A percentile compares a stretch with the other conserved stretches of the same genome.
Conservation (phyloP, 2,113 vertebrate genomes). For the Ceuthmochares aereus region DNA sequence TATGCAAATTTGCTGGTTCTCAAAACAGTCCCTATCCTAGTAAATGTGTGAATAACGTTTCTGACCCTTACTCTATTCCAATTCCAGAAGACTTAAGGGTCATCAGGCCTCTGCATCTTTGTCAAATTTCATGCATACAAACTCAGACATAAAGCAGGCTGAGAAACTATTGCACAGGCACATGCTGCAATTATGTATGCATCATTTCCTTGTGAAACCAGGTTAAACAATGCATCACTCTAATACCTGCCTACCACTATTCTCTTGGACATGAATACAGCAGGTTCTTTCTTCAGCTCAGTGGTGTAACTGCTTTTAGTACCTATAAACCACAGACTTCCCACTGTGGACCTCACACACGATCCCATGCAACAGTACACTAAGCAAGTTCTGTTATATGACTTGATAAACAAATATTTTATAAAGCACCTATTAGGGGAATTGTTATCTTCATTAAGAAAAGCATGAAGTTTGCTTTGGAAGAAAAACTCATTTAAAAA, state of each 20-base stretch:
- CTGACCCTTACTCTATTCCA: not conserved
- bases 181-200: not conserved
- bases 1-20: not conserved
- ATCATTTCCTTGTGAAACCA: not conserved
- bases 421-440: not conserved
- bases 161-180: not conserved
- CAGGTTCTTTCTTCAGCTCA: not conserved
- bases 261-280: not conserved
- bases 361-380: not conserved
- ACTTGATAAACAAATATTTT: not conserved
- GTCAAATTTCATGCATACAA: not conserved
- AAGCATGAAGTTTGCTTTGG: not conserved
- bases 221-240: not conserved
- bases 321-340: not conserved
- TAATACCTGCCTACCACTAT: not conserved
- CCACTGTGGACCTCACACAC: not conserved
- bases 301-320: not conserved
- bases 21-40: not conserved
- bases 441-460: not conserved
- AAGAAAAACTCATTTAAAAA: not conserved
- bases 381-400: not conserved
- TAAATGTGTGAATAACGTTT: accelerated
- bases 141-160: not conserved
- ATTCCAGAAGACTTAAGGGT: not conserved
- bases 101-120: not conserved